Percentiles rank a stretch among this genome's conserved stretches.
These are phyloP conservation scores for Cephus nigrinus DNA, from an alignment of 2,888 invertebrate species.

Conservation along the genomic window DNA sequence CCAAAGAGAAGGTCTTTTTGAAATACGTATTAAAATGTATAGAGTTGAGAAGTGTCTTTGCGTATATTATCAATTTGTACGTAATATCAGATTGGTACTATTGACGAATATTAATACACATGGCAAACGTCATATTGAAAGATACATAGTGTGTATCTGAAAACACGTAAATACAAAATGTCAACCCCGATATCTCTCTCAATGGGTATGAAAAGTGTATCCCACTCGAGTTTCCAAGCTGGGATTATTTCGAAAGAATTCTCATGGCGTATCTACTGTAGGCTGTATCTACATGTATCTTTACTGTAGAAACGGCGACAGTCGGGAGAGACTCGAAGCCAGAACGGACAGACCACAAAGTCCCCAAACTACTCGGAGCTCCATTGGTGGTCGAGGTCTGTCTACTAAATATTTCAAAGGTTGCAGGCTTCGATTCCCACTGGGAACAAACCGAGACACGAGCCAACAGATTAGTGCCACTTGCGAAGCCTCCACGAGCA, in stretches of 20 bases:
- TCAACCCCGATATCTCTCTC: not conserved
- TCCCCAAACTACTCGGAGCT: constrained; percentile 23
- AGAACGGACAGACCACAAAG: constrained; percentile 23
- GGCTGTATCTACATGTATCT: not conserved
- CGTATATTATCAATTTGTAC: not conserved
- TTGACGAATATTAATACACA: not conserved
- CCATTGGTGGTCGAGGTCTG: constrained; percentile 14
- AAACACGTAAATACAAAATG: not conserved
- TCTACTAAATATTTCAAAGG: constrained; percentile 23
- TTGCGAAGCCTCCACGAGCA: constrained; percentile 16
- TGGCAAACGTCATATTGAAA: not conserved
- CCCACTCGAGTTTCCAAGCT: not conserved
- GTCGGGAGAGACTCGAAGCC: constrained; percentile 4
- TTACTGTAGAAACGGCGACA: not conserved
- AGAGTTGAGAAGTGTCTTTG: not conserved
- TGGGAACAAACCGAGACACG: constrained; percentile 18
- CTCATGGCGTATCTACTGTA: not conserved
- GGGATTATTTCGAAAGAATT: not conserved
- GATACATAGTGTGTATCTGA: not conserved
- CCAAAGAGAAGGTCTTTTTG: not conserved
- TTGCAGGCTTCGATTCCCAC: constrained; percentile 18
- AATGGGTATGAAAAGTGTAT: not conserved
- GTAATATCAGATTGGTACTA: not conserved
- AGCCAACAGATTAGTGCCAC: constrained; percentile 24
- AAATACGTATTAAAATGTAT: not conserved